Percentiles rank a stretch among this genome's conserved stretches.
These are phyloP conservation scores for Palloptera scutellata DNA, from an alignment of 2,888 invertebrate species.

Conservation along the genomic window DNA sequence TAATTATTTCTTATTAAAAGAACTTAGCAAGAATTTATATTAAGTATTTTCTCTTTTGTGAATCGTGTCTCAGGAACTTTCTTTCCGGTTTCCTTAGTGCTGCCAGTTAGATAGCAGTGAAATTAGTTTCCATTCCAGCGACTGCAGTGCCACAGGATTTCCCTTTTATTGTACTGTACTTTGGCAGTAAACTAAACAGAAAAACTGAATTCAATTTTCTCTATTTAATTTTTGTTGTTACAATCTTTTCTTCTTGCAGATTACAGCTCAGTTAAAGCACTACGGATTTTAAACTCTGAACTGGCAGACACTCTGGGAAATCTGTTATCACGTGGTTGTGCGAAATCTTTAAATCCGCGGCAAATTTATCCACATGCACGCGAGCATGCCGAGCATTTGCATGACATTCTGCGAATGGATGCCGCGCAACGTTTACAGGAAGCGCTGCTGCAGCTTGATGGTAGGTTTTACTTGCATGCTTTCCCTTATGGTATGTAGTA, in stretches of 20 bases:
- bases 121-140: too few relatives aligned
- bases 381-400: conserved; percentile 66
- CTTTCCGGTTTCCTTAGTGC: too few relatives aligned
- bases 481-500: neutral
- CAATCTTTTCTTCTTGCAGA: conserved; percentile 69
- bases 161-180: too few relatives aligned
- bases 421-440: conserved; percentile 68
- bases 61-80: too few relatives aligned
- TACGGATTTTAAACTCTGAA: conserved; percentile 84
- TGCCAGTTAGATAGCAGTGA: too few relatives aligned
- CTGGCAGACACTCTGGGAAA: conserved; percentile 93
- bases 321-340: conserved; percentile 82
- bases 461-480: conserved; percentile 61
- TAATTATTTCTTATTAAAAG: too few relatives aligned
- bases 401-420: conserved; percentile 62
- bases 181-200: neutral
- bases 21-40: too few relatives aligned
- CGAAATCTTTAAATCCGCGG: conserved; percentile 79
- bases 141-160: too few relatives aligned
- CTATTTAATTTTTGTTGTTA: neutral
- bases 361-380: conserved; percentile 81
- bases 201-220: neutral
- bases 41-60: too few relatives aligned
- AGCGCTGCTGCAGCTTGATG: conserved; percentile 68
- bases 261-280: conserved; percentile 80